These are phyloP conservation scores for Myripristis murdjan DNA, from an alignment of 2,797 vertebrate genomes.

Conservation along the genomic window DNA sequence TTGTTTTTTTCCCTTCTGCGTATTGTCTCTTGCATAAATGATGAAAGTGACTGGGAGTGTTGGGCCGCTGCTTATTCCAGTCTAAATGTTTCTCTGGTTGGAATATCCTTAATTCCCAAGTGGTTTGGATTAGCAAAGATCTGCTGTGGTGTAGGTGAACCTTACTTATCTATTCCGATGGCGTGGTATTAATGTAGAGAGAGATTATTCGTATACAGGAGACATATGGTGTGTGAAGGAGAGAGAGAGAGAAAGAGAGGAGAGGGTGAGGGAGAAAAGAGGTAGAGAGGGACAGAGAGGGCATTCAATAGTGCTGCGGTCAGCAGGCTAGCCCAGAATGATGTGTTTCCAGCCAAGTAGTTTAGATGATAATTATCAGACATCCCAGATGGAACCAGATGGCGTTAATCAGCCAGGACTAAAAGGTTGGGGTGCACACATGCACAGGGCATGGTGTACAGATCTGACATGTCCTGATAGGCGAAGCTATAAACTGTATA, in stretches of 20 bases:
- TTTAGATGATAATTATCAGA: constrained; percentile 46
- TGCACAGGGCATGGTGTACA: background rate
- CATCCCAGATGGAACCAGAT: constrained; percentile 47
- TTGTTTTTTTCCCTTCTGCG: background rate
- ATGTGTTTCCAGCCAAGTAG: constrained; percentile 41
- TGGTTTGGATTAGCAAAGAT: background rate
- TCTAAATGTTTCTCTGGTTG: constrained; percentile 10
- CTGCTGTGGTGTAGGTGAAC: constrained; percentile 1
- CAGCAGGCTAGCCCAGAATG: constrained; percentile 45
- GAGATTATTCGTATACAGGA: constrained; percentile 35
- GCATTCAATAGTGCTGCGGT: constrained; percentile 28
- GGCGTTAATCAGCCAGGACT: constrained; percentile 21
- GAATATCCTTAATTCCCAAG: background rate
- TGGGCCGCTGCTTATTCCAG: constrained; percentile 12
- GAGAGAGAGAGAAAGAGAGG: background rate
- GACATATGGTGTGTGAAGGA: constrained; percentile 44
- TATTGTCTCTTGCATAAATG: constrained; percentile 14
- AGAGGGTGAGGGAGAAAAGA: background rate
- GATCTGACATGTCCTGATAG: background rate
- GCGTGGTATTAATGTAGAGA: constrained; percentile 20
- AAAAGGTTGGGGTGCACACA: constrained; percentile 25
- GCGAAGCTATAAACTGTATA: background rate
- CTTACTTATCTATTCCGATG: constrained; percentile 10
- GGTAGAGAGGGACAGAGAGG: constrained; percentile 24
- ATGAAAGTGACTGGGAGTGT: constrained; percentile 11